phyloP scores from a whole-genome alignment of 2,113 vertebrate species.

The Syrrhaptes paradoxus region DNA sequence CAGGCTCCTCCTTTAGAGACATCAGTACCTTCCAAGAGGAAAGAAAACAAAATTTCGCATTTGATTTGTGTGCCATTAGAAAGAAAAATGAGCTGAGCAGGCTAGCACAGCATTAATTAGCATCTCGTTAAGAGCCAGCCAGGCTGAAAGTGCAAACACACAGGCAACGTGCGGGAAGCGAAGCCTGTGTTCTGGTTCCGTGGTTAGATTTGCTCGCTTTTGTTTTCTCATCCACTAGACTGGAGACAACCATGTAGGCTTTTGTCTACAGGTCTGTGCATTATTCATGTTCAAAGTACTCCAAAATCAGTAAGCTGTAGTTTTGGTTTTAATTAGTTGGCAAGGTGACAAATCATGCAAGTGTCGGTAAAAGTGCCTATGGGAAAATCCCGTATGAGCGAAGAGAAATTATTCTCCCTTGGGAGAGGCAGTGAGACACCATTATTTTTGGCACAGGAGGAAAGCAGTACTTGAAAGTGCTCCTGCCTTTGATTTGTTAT shows the following conservation, averaged over 20 bases:
- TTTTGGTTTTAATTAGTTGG: constrained; percentile 44
- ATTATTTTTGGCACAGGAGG: constrained; percentile 54
- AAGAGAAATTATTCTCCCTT: constrained; percentile 39
- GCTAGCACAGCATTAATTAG: not conserved
- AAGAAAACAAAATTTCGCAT: not conserved
- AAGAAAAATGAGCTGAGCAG: constrained; percentile 13
- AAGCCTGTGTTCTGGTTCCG: constrained; percentile 1
- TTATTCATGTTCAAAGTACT: constrained; percentile 39
- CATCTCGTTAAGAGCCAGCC: not conserved
- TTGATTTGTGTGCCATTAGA: not conserved
- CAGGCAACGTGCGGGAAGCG: not conserved
- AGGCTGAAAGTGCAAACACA: not conserved
- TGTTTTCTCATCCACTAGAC: constrained; percentile 12
- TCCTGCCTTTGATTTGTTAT: constrained; percentile 59
- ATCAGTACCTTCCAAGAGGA: not conserved
- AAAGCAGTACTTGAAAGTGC: constrained; percentile 55
- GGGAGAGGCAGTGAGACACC: constrained; percentile 7
- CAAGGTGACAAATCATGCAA: constrained; percentile 30
- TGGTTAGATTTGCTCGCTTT: not conserved
- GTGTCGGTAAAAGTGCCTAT: constrained; percentile 35
- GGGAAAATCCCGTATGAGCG: constrained; percentile 26
- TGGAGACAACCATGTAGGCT: not conserved
- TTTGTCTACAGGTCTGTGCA: constrained; percentile 25
- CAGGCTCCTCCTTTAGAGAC: not conserved
- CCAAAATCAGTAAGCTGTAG: constrained; percentile 25